Base-by-base conservation (phyloP, 2,113 vertebrate species). In the Triplophysa rosa region DNA sequence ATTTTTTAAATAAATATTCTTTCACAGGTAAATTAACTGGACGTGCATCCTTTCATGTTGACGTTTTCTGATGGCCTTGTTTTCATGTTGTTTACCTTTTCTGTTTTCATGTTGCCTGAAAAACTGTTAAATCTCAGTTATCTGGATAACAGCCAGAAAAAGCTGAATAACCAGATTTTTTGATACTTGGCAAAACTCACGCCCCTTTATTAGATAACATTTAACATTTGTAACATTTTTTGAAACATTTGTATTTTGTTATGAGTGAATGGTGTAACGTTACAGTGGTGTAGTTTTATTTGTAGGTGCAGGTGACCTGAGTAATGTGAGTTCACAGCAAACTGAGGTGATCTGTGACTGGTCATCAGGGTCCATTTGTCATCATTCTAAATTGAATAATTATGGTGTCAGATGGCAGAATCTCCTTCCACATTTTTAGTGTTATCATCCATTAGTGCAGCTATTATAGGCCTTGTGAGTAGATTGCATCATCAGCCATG, bases 341-440 rank as follows among this genome's bases (percentile, higher is more conserved):
- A 21, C 54, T 21, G 19, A 1, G n/a, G n/a, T 58, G 54, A 58
- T 58, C 19, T n/a, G 19, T 58, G 54, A 2, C 33, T 6, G 40
- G 33, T 45, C 56, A 42, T 61, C 19, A 59, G 69, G 69, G 19
- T 59, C 54, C n/a, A n/a, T 61, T 73, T 12, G 21, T 61, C 14
- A 45, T 74, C 40, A 10, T 4, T 63, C 54, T 72, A 13, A 63
- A 74, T 74, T 13, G 14, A 74, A 62, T 62, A 26, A 62, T 45
- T 24, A 56, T 56, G 16, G 68, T 56, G 21, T 74, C 56, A 45
- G n/a, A 74, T 47, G 58, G 21, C 58, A 47, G 37, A 74, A 47
- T 74, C 40, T 74, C 58, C 33, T 42, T 47, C 23, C 23, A 74
- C 58, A 74, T 63, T 47, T 26, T 47, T 16, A 29, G 9, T n/a